A percentile compares a stretch with the other conserved stretches of the same genome.
Conservation (phyloP, 2,888 invertebrate genomes). For the Dendrolimus houi region DNA sequence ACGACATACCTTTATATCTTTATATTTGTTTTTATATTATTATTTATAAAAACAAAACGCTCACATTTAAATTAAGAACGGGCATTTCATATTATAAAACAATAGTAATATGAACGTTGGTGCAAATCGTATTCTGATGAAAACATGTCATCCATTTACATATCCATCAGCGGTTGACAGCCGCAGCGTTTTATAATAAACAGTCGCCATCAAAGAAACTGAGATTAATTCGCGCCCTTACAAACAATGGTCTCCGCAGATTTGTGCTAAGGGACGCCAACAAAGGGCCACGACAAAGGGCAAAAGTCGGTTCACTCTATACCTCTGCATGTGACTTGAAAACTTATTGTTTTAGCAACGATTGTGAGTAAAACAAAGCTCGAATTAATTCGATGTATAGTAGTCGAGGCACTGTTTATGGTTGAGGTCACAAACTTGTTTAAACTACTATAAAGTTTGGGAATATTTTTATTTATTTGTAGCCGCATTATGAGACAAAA, state of each 20-base stretch:
- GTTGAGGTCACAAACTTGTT: not conserved
- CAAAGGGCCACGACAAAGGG: conserved; percentile 62
- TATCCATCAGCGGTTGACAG: conserved; percentile 61
- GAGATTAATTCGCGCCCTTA: conserved; percentile 69
- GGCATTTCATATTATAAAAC: not conserved
- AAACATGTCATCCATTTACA: conserved; percentile 44
- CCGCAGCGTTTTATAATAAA: conserved; percentile 46
- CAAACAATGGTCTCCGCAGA: conserved; percentile 50
- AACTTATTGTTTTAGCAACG: conserved; percentile 56
- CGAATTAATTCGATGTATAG: conserved; percentile 51
- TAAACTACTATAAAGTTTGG: not conserved
- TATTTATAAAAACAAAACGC: no score
- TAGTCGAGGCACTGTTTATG: not conserved
- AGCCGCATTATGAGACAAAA: no score
- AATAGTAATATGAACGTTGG: not conserved
- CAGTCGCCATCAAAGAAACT: conserved; percentile 66
- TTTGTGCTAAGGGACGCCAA: conserved; percentile 18
- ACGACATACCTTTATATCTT: no score
- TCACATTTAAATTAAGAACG: no score
- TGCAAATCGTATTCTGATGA: conserved; percentile 13
- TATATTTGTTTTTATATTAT: no score
- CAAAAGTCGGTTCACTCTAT: conserved; percentile 48
- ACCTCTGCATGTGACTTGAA: conserved; percentile 72
- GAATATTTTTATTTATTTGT: not conserved
- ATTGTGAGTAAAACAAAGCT: conserved; percentile 60